Evolutionary conservation across 2,888 invertebrate species (phyloP).

Genomic region (Cheilosia urbana): DNA sequence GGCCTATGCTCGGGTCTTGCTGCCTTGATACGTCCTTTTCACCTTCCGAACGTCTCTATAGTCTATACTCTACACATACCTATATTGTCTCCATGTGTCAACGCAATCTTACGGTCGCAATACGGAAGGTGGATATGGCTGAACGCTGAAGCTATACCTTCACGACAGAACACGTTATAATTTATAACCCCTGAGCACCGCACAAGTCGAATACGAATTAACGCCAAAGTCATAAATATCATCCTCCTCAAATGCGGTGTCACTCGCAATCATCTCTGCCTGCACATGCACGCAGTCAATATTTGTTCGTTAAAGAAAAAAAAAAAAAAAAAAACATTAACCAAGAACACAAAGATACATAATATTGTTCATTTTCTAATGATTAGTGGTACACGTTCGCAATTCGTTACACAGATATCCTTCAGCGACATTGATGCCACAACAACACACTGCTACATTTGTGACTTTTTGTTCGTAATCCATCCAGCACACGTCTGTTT

Average conservation of each 20-base stretch:
- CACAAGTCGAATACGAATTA: no score
- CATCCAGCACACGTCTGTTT: slow-evolving; percentile 75
- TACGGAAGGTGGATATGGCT: no score
- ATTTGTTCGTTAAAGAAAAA: not conserved
- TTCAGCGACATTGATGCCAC: slow-evolving; percentile 65
- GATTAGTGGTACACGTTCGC: slow-evolving; percentile 72
- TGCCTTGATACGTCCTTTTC: no score
- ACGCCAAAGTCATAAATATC: slow-evolving; percentile 35
- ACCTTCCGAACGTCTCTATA: no score
- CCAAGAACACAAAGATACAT: slow-evolving; percentile 30
- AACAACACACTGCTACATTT: slow-evolving; percentile 63
- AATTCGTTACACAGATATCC: slow-evolving; percentile 73
- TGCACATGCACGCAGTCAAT: not conserved
- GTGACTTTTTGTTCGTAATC: slow-evolving; percentile 75
- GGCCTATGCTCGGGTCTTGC: no score
- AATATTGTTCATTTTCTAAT: slow-evolving; percentile 71
- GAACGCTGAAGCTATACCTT: no score
- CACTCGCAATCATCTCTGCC: slow-evolving; percentile 20
- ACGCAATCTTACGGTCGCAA: no score
- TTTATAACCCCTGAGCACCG: no score
- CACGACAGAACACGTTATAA: no score
- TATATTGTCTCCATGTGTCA: no score
- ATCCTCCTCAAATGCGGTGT: slow-evolving; percentile 20
- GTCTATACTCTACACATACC: no score
- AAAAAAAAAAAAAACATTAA: slow-evolving; percentile 27